A percentile compares a stretch with the other conserved stretches of the same genome.
These are phyloP conservation scores for Garra rufa DNA, from an alignment of 2,113 vertebrate genomes.

Conservation along the genomic window DNA sequence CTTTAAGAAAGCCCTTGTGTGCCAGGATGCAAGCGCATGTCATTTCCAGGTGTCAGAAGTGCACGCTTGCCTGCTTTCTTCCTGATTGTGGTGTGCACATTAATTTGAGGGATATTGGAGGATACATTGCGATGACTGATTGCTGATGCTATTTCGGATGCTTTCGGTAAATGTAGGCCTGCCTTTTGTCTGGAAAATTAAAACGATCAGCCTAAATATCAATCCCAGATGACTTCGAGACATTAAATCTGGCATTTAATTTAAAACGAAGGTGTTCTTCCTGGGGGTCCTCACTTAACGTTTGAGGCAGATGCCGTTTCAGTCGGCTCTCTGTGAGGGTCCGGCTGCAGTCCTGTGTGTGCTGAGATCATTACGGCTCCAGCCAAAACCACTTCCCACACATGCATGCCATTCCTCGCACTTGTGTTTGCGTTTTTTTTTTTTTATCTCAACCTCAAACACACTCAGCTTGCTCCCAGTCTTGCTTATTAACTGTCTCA, in stretches of 20 bases:
- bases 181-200: constrained; percentile 10
- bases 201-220: constrained; percentile 7
- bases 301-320: constrained; percentile 71
- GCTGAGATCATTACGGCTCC: constrained; percentile 78
- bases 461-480: background rate
- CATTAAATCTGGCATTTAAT: constrained; percentile 62
- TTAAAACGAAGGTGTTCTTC: constrained; percentile 53
- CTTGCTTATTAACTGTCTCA: background rate
- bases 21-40: constrained; percentile 57
- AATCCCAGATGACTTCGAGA: constrained; percentile 46
- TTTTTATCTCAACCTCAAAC: background rate
- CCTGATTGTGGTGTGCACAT: constrained; percentile 51
- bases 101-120: constrained; percentile 50
- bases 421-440: background rate
- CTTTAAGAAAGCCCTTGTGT: constrained; percentile 55
- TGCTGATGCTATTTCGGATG: background rate
- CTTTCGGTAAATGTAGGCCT: background rate
- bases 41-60: constrained; percentile 65
- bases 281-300: constrained; percentile 66
- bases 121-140: background rate
- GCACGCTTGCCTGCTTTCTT: constrained; percentile 45
- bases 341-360: constrained; percentile 70
- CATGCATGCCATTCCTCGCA: constrained; percentile 69
- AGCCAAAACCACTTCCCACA: constrained; percentile 78
- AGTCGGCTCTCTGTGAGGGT: background rate